A percentile compares a stretch with the other conserved stretches of the same genome.
These are phyloP conservation scores for Paelopatides confundens DNA, from an alignment of 53 echinoderm and acorn worm genomes.

Conservation along the genomic window DNA sequence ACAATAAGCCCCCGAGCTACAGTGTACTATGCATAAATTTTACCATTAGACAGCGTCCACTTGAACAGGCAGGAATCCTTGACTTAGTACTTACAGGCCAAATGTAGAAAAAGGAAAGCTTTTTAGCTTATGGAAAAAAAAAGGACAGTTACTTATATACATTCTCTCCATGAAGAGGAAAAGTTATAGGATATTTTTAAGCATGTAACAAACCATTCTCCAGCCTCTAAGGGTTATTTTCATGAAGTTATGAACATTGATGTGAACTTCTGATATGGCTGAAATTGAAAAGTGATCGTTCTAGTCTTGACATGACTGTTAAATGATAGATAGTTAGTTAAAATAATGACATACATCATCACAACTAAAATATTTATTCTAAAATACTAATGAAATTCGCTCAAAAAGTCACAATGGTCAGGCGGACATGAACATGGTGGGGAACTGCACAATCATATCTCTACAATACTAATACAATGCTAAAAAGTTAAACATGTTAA, in stretches of 20 bases:
- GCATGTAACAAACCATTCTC: neutral
- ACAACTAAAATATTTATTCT: too few relatives aligned
- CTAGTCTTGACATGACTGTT: too few relatives aligned
- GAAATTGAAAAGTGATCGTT: neutral
- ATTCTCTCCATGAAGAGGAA: neutral
- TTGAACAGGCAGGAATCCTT: conserved; percentile 25
- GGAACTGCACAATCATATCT: too few relatives aligned
- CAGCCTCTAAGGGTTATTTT: neutral
- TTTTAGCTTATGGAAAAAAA: neutral
- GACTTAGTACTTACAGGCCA: conserved; percentile 24
- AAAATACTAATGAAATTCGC: too few relatives aligned
- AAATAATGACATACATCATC: too few relatives aligned
- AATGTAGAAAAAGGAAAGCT: conserved; percentile 1
- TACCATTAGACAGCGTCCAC: conserved; percentile 20
- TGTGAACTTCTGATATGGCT: neutral
- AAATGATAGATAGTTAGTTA: too few relatives aligned
- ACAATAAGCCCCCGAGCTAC: conserved; percentile 37
- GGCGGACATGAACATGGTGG: too few relatives aligned
- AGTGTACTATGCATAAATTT: conserved; percentile 39
- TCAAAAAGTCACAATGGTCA: too few relatives aligned
- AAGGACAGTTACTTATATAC: conserved; percentile 10
- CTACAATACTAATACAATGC: too few relatives aligned
- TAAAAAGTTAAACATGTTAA: too few relatives aligned
- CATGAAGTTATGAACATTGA: neutral
- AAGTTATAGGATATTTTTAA: neutral